Evolutionary conservation across 2,797 vertebrate species (phyloP).

Genomic region (Limnodromus scolopaceus): DNA sequence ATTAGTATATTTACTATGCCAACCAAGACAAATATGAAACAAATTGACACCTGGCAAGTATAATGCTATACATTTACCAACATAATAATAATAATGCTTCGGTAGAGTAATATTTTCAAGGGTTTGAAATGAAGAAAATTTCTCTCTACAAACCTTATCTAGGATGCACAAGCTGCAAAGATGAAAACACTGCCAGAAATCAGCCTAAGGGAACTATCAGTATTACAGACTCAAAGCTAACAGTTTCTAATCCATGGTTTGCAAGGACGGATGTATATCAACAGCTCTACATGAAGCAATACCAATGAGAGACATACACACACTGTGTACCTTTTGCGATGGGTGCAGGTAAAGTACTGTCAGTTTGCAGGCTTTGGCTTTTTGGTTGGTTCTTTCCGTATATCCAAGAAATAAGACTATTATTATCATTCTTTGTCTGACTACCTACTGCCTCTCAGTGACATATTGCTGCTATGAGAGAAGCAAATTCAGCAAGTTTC

Average conservation of each 20-base stretch:
- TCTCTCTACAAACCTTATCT: background rate
- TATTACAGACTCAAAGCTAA: background rate
- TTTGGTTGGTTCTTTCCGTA: background rate
- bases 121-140: background rate
- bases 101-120: background rate
- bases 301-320: background rate
- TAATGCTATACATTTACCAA: conserved; percentile 8
- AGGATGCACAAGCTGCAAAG: background rate
- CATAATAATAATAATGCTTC: background rate
- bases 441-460: background rate
- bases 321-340: background rate
- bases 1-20: background rate
- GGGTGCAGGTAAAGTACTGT: background rate
- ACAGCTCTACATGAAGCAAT: background rate
- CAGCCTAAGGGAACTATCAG: background rate
- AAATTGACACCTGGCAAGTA: background rate
- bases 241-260: background rate
- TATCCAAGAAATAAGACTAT: background rate
- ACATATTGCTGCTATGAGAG: background rate
- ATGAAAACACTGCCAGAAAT: background rate
- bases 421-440: background rate
- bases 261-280: background rate
- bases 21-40: background rate
- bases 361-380: background rate
- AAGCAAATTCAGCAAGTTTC: background rate